These are phyloP conservation scores for Neoscelio sp. DNA, from an alignment of 2,888 invertebrate species.

Conservation along the genomic window DNA sequence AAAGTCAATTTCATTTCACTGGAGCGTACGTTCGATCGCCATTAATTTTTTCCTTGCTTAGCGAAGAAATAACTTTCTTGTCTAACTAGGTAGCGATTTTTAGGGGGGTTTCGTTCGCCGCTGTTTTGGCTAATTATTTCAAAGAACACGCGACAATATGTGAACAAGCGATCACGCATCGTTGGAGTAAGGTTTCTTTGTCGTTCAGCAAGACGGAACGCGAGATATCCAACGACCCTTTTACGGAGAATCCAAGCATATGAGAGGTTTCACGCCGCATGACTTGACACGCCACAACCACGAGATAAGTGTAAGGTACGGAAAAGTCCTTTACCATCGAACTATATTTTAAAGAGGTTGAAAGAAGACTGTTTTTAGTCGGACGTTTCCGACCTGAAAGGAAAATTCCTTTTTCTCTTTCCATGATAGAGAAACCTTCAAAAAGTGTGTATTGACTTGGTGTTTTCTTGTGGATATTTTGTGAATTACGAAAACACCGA, in stretches of 20 bases:
- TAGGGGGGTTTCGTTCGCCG: not conserved
- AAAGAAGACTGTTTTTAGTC: not conserved
- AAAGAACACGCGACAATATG: conserved; percentile 8
- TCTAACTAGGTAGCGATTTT: no score
- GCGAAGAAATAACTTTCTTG: not conserved
- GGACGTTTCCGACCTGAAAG: no score
- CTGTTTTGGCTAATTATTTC: conserved; percentile 12
- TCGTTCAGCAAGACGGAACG: conserved; percentile 39
- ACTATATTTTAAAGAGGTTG: conserved; percentile 18
- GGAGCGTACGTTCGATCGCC: no score
- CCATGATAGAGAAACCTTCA: no score
- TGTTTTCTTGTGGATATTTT: no score
- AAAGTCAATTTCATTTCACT: no score
- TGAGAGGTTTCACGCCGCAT: conserved; percentile 54
- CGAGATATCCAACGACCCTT: conserved; percentile 48
- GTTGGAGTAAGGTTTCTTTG: conserved; percentile 53
- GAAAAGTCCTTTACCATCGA: conserved; percentile 31
- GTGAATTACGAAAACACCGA: no score
- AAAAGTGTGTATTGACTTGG: no score
- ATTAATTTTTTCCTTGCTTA: no score
- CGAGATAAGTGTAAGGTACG: conserved; percentile 24
- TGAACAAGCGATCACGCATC: conserved; percentile 31
- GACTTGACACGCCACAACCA: conserved; percentile 36
- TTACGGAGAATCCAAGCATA: conserved; percentile 54
- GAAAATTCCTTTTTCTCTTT: no score